Conservation (phyloP, 2,113 vertebrate species). For the Rhegmatorhina hoffmannsi region DNA sequence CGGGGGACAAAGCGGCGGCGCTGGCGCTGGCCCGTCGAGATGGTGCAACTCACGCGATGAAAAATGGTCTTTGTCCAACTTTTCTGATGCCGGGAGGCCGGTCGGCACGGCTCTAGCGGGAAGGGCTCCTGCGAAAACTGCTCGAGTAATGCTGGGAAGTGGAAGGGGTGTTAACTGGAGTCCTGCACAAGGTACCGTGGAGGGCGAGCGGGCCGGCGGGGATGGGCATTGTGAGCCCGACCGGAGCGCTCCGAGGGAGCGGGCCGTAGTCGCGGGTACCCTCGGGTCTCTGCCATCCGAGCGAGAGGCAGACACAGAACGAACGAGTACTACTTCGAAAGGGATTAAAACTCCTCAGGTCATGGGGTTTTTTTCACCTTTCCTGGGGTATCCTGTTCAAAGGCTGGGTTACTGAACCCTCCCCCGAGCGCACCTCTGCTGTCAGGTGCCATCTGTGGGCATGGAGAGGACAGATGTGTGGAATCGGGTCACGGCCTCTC, state of each 20-base stretch:
- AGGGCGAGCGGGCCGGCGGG: neutral
- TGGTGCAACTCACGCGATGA: neutral
- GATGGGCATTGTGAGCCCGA: neutral
- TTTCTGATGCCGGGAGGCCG: neutral
- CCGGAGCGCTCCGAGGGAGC: neutral
- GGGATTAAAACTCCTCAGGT: neutral
- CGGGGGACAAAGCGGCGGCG: conserved; percentile 3
- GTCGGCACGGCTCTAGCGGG: neutral
- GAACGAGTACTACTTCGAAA: neutral
- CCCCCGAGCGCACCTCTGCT: neutral
- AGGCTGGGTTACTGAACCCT: neutral
- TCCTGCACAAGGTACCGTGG: conserved; percentile 10
- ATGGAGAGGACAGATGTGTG: neutral
- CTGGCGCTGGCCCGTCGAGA: neutral
- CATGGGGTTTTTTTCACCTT: neutral
- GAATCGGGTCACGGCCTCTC: neutral
- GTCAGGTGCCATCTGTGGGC: neutral
- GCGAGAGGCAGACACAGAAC: neutral
- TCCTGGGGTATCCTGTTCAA: neutral
- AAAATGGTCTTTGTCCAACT: conserved; percentile 39
- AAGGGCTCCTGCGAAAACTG: neutral
- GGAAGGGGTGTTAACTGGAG: neutral
- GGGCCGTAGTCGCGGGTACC: neutral
- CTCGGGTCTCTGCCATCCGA: neutral
- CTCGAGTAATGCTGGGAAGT: neutral